Base-by-base conservation (phyloP, 2,888 invertebrate species). In the Pyrrhia umbra region DNA sequence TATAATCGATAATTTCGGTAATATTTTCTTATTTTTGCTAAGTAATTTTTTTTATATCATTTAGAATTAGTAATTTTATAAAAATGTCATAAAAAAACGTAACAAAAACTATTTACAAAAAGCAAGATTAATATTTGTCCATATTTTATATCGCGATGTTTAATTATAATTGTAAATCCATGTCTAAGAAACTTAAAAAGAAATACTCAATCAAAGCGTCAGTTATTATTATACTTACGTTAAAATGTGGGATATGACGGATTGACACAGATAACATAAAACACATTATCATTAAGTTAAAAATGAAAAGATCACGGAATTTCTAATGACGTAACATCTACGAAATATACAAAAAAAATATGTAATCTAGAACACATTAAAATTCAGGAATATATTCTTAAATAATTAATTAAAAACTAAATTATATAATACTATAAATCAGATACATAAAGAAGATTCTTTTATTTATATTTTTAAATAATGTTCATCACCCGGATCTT, bases 401-500 rank as follows among this genome's bases (percentile, higher is more conserved):
- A 23, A 45, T 54, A 75, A 78, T 72, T 59, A 76, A 15, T 46
- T 30, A 43, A 13, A 6, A 30, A 4, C 49, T 15, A 10, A 46
- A 40, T 59, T 58, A 61, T 58, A 61, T 47, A 66, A 75, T 20
- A n/a, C 37, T 18, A 64, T 74, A 78, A 69, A 72, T 68, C 62
- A 73, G 6, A 46, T 13, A 58, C 21, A 61, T 57, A 59, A 68
- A 62, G 54, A 67, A 61, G 63, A 78, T 27, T 49, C 54, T 63
- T 67, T 62, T 60, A 63, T 75, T n/a, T n/a, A n/a, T n/a, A n/a
- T n/a, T n/a, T n/a, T n/a, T n/a, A 64, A 49, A 57, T 62, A 60
- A 49, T 52, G 39, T 37, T 59, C 56, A 25, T 42, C 40, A 80
- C 51, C 79, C 79, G 79, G 79, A 81, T 80, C 81, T 79, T 20